These are phyloP conservation scores for Dermatemys mawii DNA, from an alignment of 2,113 vertebrate species.

Conservation along the genomic window DNA sequence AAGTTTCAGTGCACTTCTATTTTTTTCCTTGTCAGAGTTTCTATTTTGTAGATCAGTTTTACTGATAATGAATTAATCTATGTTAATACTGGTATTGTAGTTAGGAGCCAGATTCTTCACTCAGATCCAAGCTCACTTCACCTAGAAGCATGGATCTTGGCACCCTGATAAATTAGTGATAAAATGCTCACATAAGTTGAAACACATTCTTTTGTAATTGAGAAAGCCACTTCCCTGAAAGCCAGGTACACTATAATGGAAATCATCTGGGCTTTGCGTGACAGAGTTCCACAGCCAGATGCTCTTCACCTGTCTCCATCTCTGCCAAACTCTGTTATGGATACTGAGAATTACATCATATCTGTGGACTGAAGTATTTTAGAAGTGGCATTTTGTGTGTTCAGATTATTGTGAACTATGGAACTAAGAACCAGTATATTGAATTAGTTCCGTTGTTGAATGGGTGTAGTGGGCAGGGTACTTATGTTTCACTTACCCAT, in stretches of 20 bases:
- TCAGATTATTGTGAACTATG: background rate
- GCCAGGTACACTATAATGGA: background rate
- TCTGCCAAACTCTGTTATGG: background rate
- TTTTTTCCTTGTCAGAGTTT: too few relatives aligned
- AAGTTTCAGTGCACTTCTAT: too few relatives aligned
- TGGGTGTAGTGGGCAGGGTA: background rate
- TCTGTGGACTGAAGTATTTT: background rate
- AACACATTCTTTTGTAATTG: background rate
- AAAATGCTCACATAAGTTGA: background rate
- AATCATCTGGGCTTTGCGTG: background rate
- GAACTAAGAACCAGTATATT: background rate
- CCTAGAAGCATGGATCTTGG: background rate
- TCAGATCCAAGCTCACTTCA: background rate
- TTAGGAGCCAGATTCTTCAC: background rate
- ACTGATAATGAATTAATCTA: background rate
- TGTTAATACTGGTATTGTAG: background rate
- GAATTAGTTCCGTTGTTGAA: background rate
- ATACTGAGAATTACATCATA: background rate
- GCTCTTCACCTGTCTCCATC: background rate
- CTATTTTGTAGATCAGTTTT: background rate
- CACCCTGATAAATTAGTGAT: background rate
- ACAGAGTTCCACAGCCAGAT: background rate
- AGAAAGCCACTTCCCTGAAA: background rate
- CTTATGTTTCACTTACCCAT: background rate
- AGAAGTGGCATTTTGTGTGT: background rate